These are phyloP conservation scores for Cryptophagus acutangulus DNA, from an alignment of 2,888 invertebrate genomes.

Conservation along the genomic window DNA sequence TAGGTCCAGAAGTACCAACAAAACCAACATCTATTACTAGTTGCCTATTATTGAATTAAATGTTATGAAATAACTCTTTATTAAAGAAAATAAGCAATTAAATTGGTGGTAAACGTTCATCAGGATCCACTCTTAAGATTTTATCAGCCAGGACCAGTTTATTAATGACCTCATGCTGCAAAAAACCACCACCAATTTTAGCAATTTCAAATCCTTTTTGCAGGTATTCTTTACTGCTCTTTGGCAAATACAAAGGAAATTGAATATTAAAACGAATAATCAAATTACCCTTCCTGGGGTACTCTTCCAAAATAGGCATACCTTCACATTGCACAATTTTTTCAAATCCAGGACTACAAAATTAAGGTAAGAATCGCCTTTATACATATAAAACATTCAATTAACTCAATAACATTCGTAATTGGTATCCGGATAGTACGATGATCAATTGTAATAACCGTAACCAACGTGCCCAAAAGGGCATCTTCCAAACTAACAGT, in stretches of 20 bases:
- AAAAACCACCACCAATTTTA: conserved; percentile 38
- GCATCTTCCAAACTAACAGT: conserved; percentile 65
- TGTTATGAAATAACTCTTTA: too few species aligned
- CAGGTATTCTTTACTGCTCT: conserved; percentile 46
- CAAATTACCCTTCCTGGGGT: conserved; percentile 62
- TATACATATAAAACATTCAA: conserved; percentile 11
- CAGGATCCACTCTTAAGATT: conserved; percentile 44
- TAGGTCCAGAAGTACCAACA: too few species aligned
- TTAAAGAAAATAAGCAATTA: too few species aligned
- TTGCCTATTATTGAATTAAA: too few species aligned
- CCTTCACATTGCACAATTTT: conserved; percentile 70
- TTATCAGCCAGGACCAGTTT: conserved; percentile 47
- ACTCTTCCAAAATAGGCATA: conserved; percentile 60
- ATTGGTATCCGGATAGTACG: conserved; percentile 64
- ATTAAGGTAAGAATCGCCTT: conserved; percentile 5
- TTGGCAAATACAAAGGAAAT: conserved; percentile 54
- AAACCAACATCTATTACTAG: too few species aligned
- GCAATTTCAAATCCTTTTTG: conserved; percentile 43
- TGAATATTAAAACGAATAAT: conserved; percentile 62
- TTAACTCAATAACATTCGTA: conserved; percentile 57
- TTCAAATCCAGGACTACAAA: conserved; percentile 57
- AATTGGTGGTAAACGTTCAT: conserved; percentile 44
- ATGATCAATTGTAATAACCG: conserved; percentile 65
- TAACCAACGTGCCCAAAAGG: conserved; percentile 63
- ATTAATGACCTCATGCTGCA: conserved; percentile 44